Conservation (phyloP, 2,113 vertebrate genomes). For the Dunckerocampus dactyliophorus region DNA sequence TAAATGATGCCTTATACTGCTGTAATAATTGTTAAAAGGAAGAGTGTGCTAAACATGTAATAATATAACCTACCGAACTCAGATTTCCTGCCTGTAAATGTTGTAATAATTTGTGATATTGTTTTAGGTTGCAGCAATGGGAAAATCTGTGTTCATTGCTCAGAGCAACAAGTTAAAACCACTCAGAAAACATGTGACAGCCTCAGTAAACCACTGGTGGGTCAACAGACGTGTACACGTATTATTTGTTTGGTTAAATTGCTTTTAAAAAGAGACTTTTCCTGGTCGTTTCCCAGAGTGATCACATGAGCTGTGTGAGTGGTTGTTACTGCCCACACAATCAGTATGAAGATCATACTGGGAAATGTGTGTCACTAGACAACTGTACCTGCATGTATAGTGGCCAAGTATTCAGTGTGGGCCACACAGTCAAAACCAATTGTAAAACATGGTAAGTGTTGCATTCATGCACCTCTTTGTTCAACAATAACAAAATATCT, state of each 20-base stretch:
- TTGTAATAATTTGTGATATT: neutral
- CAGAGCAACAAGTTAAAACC: slow-evolving; percentile 37
- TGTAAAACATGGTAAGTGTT: slow-evolving; percentile 64
- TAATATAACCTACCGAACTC: neutral
- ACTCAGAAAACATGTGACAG: slow-evolving; percentile 62
- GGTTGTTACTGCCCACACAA: slow-evolving; percentile 68
- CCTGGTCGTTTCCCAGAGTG: slow-evolving; percentile 29
- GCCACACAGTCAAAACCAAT: slow-evolving; percentile 49
- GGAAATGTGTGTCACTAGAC: slow-evolving; percentile 56
- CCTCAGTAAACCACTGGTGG: slow-evolving; percentile 60
- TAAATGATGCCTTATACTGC: no score
- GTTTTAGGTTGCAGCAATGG: slow-evolving; percentile 34
- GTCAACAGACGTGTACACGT: slow-evolving; percentile 8
- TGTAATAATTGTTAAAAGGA: no score
- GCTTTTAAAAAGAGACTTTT: neutral
- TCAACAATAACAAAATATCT: no score
- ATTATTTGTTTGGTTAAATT: neutral
- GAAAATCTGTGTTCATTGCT: slow-evolving; percentile 64
- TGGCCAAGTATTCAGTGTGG: slow-evolving; percentile 47
- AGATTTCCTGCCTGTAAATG: neutral
- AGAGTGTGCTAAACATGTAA: no score
- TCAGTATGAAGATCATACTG: slow-evolving; percentile 64
- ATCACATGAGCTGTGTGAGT: slow-evolving; percentile 42
- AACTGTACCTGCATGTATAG: slow-evolving; percentile 69
- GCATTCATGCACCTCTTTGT: neutral